phyloP scores from a whole-genome alignment of 2,797 vertebrate species.

The Okamejei kenojei region DNA sequence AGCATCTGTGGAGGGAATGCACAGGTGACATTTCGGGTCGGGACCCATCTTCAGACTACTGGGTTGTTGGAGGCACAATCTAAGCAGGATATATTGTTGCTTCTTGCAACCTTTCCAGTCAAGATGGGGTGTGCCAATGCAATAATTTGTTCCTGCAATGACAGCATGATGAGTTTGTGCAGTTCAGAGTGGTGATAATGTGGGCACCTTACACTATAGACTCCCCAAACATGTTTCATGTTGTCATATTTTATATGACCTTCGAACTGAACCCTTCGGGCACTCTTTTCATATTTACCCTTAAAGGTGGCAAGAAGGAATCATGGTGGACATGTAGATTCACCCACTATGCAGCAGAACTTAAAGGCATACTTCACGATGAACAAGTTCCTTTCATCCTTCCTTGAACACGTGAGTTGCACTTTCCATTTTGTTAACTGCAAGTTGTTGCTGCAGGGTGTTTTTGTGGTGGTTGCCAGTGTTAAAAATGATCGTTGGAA shows the following conservation, averaged over 20 bases:
- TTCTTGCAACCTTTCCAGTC: background rate
- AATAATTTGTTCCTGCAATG: background rate
- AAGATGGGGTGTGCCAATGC: too few relatives aligned
- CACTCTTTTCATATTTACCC: background rate
- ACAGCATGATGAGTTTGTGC: background rate
- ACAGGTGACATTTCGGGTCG: too few relatives aligned
- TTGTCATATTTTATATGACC: background rate
- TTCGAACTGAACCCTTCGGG: background rate
- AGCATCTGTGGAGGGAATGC: too few relatives aligned
- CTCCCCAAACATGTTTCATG: background rate
- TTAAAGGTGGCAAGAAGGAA: constrained; percentile 19
- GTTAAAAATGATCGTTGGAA: background rate
- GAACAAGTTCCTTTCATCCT: constrained; percentile 48
- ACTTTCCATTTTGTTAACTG: background rate
- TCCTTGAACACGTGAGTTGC: constrained; percentile 49
- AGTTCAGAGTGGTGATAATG: background rate
- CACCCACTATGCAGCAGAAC: constrained; percentile 41
- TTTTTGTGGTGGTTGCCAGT: background rate
- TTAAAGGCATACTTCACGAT: constrained; percentile 46
- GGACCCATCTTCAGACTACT: background rate
- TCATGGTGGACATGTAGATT: background rate
- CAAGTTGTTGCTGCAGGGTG: background rate
- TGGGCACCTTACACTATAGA: too few relatives aligned
- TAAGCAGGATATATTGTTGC: background rate
- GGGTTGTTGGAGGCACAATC: background rate